Evolutionary conservation across 2,113 vertebrate genomes (phyloP).

Genomic region (Microtus montanus): DNA sequence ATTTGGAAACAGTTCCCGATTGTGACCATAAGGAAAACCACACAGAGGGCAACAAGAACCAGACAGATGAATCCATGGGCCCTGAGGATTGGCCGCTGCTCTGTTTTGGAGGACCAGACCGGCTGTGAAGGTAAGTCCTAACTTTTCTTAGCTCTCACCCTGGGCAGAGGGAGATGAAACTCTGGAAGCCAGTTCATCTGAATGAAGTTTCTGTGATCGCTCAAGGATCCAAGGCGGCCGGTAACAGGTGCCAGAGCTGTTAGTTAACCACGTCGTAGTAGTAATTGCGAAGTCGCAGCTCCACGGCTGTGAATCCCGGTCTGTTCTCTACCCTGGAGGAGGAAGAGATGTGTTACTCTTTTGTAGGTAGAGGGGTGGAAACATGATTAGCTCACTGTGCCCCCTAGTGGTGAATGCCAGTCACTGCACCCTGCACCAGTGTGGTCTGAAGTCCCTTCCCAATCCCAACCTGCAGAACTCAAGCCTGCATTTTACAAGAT

Average conservation of each 20-base stretch:
- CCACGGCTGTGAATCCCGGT: conserved; percentile 90
- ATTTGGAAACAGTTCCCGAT: not conserved
- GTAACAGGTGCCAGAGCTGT: not conserved
- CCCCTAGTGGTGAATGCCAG: not conserved
- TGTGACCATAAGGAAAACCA: not conserved
- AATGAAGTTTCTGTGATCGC: not conserved
- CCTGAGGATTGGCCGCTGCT: fast-evolving
- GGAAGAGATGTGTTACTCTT: not conserved
- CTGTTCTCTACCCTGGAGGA: conserved; percentile 89
- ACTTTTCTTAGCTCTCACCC: not conserved
- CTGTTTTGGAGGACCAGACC: not conserved
- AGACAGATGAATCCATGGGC: not conserved
- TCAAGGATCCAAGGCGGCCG: not conserved
- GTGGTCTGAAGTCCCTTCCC: no score
- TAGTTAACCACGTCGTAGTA: conserved; percentile 96
- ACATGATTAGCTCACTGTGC: fast-evolving
- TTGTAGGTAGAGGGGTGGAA: fast-evolving
- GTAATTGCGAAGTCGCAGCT: conserved; percentile 92
- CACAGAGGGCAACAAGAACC: not conserved
- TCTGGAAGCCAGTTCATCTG: not conserved
- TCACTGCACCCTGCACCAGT: fast-evolving
- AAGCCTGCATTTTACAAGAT: not conserved
- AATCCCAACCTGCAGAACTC: not conserved
- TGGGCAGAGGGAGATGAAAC: not conserved
- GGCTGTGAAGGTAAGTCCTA: not conserved